These are phyloP conservation scores for Lepidocolaptes lacrymiger DNA, from an alignment of 2,797 vertebrate species.

Conservation along the genomic window DNA sequence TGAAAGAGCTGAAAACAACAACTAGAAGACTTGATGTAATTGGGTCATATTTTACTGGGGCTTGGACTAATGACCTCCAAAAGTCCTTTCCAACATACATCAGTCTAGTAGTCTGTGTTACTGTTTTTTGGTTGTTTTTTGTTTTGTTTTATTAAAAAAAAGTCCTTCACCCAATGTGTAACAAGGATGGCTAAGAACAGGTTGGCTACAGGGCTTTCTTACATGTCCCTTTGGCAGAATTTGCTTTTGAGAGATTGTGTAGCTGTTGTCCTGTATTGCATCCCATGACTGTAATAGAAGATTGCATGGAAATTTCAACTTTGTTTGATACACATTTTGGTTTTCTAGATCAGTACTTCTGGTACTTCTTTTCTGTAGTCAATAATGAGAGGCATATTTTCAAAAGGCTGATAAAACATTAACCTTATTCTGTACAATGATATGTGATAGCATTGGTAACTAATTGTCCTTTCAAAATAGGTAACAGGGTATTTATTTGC, in stretches of 20 bases:
- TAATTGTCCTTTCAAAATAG: background rate
- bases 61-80: background rate
- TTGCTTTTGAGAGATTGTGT: background rate
- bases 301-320: background rate
- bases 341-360: background rate
- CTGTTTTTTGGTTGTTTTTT: background rate
- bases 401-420: background rate
- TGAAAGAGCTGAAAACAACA: background rate
- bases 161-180: background rate
- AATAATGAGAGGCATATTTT: background rate
- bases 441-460: background rate
- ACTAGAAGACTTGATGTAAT: background rate
- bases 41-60: background rate
- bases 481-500: background rate
- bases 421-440: background rate
- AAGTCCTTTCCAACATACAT: background rate
- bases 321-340: background rate
- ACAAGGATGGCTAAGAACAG: background rate
- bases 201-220: background rate
- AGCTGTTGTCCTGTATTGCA: background rate
- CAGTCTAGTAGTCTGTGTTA: background rate
- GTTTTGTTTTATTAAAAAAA: background rate
- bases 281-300: background rate
- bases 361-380: background rate
- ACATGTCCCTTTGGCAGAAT: background rate